phyloP scores from a whole-genome alignment of 2,113 vertebrate genomes.

The Poeciliopsis turrubarensis region DNA sequence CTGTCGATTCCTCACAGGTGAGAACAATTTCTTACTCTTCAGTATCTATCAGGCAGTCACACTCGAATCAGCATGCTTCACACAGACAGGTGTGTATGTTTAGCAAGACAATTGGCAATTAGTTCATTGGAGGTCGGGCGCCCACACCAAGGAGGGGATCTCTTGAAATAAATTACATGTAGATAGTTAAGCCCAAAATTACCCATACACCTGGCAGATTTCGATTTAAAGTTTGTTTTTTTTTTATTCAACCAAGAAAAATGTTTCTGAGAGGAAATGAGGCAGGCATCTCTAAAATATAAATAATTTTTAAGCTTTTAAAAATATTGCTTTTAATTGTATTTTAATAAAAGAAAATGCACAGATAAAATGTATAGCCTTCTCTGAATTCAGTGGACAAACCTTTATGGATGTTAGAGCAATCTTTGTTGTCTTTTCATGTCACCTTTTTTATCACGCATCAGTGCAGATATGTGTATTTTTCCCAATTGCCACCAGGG shows the following conservation, averaged over 20 bases:
- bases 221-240: background rate
- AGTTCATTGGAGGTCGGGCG: too few relatives aligned
- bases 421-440: too few relatives aligned
- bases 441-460: too few relatives aligned
- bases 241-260: background rate
- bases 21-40: background rate
- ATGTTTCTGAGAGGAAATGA: background rate
- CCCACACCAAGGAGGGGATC: background rate
- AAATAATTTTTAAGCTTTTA: too few relatives aligned
- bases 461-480: background rate
- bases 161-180: background rate
- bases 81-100: background rate
- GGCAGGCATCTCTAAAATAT: too few relatives aligned
- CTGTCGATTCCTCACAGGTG: conserved; percentile 42
- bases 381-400: too few relatives aligned
- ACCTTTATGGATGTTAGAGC: too few relatives aligned
- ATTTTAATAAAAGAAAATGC: background rate
- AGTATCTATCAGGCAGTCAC: background rate
- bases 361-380: background rate
- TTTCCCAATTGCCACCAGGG: too few relatives aligned
- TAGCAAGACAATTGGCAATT: too few relatives aligned
- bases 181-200: background rate
- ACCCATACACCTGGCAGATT: background rate
- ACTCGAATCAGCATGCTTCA: background rate
- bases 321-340: background rate